Base-by-base conservation (phyloP, 1,140 invertebrate genomes). In the Trichogramma pretiosum region DNA sequence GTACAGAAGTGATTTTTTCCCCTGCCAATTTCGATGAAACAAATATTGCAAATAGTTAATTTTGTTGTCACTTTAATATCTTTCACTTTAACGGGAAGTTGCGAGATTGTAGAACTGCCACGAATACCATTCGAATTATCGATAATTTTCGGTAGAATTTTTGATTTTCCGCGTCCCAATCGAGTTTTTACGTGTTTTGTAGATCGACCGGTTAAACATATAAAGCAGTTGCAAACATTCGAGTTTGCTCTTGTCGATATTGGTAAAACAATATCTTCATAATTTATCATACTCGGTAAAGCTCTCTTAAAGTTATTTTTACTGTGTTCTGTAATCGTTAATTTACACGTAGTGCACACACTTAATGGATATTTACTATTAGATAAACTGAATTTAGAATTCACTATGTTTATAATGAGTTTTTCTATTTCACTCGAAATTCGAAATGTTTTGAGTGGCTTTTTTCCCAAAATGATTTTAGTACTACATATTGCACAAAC, bases 1-100 rank as follows among this genome's bases (percentile, higher is more conserved):
- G n/a, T 46, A 30, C 44, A 37, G n/a, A n/a, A 4, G 22, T 46
- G 35, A 30, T 14, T 13, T 30, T 18, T 30, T 30, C 44, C 44
- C 16, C 14, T 46, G 19, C 44, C 36, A 28, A 38, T n/a, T n/a
- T n/a, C n/a, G n/a, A n/a, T n/a, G n/a, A n/a, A n/a, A n/a, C n/a
- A n/a, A n/a, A n/a, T n/a, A n/a, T n/a, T n/a, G n/a, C n/a, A n/a
- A n/a, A n/a, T n/a, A n/a, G n/a, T n/a, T n/a, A n/a, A n/a, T n/a
- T n/a, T n/a, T n/a, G n/a, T n/a, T n/a, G n/a, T n/a, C n/a, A 5
- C 18, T 30, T 8, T 30, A 5, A 5, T 32, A n/a, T n/a, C 18
- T 42, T n/a, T 16, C 19, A 4, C 3, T 17, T 8, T 8, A 16
- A 3, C 11, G 5, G 39, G n/a, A 42, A 18, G 3, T 28, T 28